Percentiles rank a stretch among this genome's conserved stretches.
phyloP scores from a whole-genome alignment of 2,888 invertebrate species.

The Drosophila mayaguana region DNA sequence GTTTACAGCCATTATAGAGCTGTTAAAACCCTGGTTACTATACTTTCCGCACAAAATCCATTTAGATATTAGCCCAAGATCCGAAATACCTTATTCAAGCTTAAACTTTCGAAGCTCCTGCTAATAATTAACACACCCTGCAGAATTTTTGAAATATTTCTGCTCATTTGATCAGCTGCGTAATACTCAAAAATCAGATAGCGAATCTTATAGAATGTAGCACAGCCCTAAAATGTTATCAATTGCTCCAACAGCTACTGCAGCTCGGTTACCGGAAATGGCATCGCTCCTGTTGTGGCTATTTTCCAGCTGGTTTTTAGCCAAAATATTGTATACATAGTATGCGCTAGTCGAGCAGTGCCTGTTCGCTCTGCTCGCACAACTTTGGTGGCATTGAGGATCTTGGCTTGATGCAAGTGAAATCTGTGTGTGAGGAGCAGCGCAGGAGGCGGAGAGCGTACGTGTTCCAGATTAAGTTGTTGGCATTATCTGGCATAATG shows the following conservation, averaged over 20 bases:
- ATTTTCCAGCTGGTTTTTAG: not conserved
- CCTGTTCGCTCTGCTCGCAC: not conserved
- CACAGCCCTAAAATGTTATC: not conserved
- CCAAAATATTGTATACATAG: not conserved
- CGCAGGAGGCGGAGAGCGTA: slow-evolving; percentile 25
- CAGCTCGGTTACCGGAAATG: not conserved
- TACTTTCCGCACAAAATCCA: not conserved
- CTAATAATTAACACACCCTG: not conserved
- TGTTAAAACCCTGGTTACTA: not conserved
- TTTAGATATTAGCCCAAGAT: not conserved
- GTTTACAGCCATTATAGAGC: no score
- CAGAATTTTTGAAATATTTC: not conserved
- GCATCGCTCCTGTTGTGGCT: not conserved
- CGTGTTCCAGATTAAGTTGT: slow-evolving; percentile 66
- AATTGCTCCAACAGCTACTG: not conserved
- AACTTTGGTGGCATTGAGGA: slow-evolving; percentile 17
- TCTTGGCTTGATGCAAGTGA: slow-evolving; percentile 6
- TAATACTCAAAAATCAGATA: no score
- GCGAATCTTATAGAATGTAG: not conserved
- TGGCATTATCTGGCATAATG: slow-evolving; percentile 62
- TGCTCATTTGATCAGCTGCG: no score
- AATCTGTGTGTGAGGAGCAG: slow-evolving; percentile 5
- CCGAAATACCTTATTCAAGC: not conserved
- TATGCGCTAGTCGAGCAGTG: slow-evolving; percentile 1
- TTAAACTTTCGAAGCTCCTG: not conserved